Percentiles rank a stretch among this genome's conserved stretches.
Evolutionary conservation across 1,140 invertebrate genomes (phyloP).

Genomic region (Galendromus occidentalis): DNA sequence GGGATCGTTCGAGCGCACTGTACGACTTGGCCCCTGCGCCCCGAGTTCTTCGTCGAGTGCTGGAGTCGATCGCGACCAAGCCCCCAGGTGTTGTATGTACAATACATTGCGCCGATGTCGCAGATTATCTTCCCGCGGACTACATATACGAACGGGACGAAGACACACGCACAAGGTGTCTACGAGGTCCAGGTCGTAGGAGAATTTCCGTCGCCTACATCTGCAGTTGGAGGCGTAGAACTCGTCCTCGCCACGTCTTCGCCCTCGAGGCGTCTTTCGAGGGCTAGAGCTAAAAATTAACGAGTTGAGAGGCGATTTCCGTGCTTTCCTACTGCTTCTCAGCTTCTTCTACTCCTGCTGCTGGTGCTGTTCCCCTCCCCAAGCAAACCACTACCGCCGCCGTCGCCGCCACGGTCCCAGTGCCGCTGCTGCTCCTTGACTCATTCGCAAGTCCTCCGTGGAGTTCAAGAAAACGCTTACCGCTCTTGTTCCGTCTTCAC

Average conservation of each 20-base stretch:
- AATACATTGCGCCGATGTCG: no score
- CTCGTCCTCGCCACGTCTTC: neutral
- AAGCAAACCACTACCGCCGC: neutral
- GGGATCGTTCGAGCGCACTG: neutral
- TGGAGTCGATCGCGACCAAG: no score
- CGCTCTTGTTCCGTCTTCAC: no score
- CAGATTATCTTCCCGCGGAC: no score
- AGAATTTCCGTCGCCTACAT: no score
- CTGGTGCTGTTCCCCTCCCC: no score
- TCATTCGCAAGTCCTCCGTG: neutral
- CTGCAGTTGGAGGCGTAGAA: no score
- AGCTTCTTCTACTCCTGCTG: neutral
- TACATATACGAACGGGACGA: no score
- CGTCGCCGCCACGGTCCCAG: neutral
- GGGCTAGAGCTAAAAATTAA: constrained; percentile 10
- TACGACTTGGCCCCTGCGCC: neutral
- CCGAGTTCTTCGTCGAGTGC: no score
- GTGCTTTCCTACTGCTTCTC: neutral
- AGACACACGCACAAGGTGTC: no score
- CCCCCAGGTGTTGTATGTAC: no score
- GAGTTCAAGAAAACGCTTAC: neutral
- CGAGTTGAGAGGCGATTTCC: constrained; percentile 10
- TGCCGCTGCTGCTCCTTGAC: neutral
- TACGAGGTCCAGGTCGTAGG: no score
- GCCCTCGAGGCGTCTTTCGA: neutral